These are phyloP conservation scores for Melipona bicolor DNA, from an alignment of 2,888 invertebrate genomes.

Conservation along the genomic window DNA sequence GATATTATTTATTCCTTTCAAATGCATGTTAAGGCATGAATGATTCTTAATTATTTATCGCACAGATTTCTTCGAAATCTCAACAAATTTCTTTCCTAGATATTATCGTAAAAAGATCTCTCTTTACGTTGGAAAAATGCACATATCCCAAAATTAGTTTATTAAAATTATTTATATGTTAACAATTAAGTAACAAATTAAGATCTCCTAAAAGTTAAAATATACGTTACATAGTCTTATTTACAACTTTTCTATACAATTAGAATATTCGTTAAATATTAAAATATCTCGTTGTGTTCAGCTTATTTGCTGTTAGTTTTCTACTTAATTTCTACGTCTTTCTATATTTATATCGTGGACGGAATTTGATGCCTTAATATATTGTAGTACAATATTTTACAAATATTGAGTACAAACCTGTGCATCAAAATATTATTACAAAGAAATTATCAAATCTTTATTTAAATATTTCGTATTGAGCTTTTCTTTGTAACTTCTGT, in stretches of 20 bases:
- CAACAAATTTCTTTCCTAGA: background rate
- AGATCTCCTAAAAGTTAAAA: background rate
- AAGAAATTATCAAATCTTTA: background rate
- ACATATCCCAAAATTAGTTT: slow-evolving; percentile 9
- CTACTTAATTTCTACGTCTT: slow-evolving; percentile 7
- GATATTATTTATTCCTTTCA: background rate
- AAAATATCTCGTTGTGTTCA: background rate
- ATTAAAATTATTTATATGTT: slow-evolving; percentile 13
- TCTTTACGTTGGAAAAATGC: background rate
- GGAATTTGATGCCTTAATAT: slow-evolving; percentile 26
- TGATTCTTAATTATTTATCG: background rate
- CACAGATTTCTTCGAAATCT: background rate
- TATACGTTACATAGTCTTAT: background rate
- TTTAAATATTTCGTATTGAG: slow-evolving; percentile 3
- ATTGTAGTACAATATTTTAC: slow-evolving; percentile 23
- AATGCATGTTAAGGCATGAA: background rate
- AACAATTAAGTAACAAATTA: slow-evolving; percentile 31
- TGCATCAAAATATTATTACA: slow-evolving; percentile 2
- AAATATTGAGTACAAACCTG: slow-evolving; percentile 23
- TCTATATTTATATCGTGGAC: slow-evolving; percentile 26
- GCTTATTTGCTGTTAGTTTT: background rate
- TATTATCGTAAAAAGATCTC: background rate
- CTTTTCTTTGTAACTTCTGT: background rate
- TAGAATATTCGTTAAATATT: background rate
- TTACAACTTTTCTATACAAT: slow-evolving; percentile 24